phyloP scores from a whole-genome alignment of 2,888 invertebrate species.

The Xanthia icteritia region DNA sequence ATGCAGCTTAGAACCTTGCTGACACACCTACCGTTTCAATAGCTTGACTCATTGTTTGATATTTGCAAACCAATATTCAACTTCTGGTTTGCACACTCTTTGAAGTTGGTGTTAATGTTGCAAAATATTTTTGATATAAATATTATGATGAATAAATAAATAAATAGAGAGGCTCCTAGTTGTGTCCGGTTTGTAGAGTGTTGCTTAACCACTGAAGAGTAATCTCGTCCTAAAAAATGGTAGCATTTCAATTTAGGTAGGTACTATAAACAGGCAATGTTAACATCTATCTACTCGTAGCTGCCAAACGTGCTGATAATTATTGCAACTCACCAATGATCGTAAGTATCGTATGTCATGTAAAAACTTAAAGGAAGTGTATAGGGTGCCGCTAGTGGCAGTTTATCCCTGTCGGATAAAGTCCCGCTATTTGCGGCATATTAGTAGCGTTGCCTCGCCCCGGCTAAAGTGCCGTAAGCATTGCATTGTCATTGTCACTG shows the following conservation, averaged over 20 bases:
- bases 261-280: not conserved
- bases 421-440: too few species aligned
- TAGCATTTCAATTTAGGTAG: not conserved
- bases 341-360: not conserved
- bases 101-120: not conserved
- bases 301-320: not conserved
- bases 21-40: conserved; percentile 55
- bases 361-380: not conserved
- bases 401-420: too few species aligned
- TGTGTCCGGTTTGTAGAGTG: not conserved
- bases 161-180: not conserved
- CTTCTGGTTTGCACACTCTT: conserved; percentile 29
- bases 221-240: not conserved
- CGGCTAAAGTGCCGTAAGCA: too few species aligned
- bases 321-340: not conserved
- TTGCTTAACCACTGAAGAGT: not conserved
- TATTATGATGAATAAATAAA: not conserved
- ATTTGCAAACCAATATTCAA: conserved; percentile 30
- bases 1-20: conserved; percentile 40
- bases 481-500: too few species aligned
- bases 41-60: conserved; percentile 48
- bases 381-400: too few species aligned
- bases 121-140: conserved; percentile 1
- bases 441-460: too few species aligned
- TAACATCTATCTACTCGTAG: not conserved